Base-by-base conservation (phyloP, 2,113 vertebrate species). In the Bubo blakistoni region DNA sequence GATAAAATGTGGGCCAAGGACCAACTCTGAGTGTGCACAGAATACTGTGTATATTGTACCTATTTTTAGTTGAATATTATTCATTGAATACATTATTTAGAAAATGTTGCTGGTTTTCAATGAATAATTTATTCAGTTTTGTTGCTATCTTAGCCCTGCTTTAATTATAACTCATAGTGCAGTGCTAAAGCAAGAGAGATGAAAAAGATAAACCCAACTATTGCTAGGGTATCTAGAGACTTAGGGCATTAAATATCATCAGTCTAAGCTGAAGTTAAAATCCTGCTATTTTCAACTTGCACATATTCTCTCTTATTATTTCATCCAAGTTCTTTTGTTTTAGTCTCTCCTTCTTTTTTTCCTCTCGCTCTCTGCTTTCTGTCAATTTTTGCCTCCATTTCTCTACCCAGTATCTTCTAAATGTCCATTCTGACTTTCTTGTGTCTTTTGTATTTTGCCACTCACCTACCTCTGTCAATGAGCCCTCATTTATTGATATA, bases 111-210 rank as follows among this genome's bases (percentile, higher is more conserved):
- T 17, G 7, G 24, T 74, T 95, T 94, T 84, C 77, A 79, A 81
- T 89, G 32, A 92, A 91, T 92, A 92, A 96, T 92, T 94, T 94
- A 97, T 94, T 91, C 38, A 52, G 38, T 90, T 96, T 91, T 85
- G 73, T 94, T 71, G 40, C 73, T 96, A 62, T 91, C 69, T 87
- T 95, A 91, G 52, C 63, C 65, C 52, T 72, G 52, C 52, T 92
- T 95, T 95, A 95, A 91, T 95, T 94, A 91, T 95, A 92, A 94
- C 27, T n/a, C 24, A 4, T 30, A 91, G n/a, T 26, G 18, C 44
- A 65, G 40, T 52, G 62, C 73, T 87, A 66, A 76, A 81, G 46
- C 70, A 92, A 76, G 30, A 67, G n/a, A 88, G 36, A 94, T 79
- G 52, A 90, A 91, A 87, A 95, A 61, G 72, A 82, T 89, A 94